Conservation (phyloP, 2,113 vertebrate genomes). For the Pantherophis guttatus region DNA sequence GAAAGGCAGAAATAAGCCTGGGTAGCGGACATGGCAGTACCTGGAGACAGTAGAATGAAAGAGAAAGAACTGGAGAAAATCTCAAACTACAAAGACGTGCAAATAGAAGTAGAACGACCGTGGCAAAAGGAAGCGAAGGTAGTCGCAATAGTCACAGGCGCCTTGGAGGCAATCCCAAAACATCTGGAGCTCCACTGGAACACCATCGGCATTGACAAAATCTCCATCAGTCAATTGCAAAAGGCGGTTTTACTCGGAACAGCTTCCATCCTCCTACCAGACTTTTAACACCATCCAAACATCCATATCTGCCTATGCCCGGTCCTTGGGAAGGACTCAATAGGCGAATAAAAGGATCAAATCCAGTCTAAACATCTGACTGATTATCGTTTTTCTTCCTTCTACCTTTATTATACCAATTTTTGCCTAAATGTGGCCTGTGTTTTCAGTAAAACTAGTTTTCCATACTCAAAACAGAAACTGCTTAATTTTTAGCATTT, state of each 20-base stretch:
- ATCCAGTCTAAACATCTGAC: not conserved
- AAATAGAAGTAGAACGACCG: no score
- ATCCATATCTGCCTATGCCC: not conserved
- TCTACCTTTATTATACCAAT: not conserved
- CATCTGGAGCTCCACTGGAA: no score
- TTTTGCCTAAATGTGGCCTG: not conserved
- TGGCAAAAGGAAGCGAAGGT: no score
- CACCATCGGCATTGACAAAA: not conserved
- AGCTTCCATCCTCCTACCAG: not conserved
- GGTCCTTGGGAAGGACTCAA: not conserved
- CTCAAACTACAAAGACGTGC: no score
- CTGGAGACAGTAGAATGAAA: no score
- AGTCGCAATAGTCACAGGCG: no score
- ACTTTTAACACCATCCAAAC: not conserved
- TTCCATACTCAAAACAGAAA: not conserved
- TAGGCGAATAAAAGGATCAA: no score
- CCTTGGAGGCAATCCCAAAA: no score
- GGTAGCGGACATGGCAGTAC: no score
- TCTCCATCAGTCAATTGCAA: no score
- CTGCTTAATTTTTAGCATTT: not conserved
- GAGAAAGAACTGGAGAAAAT: no score
- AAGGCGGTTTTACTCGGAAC: not conserved
- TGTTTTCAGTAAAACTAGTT: not conserved
- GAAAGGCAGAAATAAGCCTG: no score
- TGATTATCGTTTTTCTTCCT: not conserved